phyloP scores from a whole-genome alignment of 2,113 vertebrate genomes.

The Urocynchramus pylzowi region DNA sequence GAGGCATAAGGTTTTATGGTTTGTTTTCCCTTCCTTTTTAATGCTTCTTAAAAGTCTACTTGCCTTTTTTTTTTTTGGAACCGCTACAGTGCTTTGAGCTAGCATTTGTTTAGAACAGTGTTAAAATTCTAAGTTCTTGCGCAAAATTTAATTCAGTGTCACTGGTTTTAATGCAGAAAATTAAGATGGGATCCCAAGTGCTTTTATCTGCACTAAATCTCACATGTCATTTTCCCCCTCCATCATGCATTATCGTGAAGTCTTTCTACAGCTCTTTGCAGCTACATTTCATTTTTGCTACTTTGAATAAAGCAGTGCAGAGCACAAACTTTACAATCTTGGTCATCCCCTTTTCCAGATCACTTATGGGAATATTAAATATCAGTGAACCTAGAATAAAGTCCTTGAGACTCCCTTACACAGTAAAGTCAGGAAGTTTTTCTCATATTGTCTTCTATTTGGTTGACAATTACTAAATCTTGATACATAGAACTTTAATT shows the following conservation, averaged over 20 bases:
- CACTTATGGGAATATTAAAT: background rate
- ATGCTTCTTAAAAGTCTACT: background rate
- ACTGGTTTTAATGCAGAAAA: background rate
- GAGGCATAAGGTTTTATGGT: background rate
- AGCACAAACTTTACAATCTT: background rate
- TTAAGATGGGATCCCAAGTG: background rate
- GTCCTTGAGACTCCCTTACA: background rate
- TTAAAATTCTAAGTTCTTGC: background rate
- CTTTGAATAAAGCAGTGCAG: background rate
- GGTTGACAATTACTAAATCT: background rate
- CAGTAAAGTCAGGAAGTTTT: background rate
- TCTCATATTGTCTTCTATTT: background rate
- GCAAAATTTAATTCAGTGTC: background rate
- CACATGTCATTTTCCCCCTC: background rate
- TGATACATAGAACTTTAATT: background rate
- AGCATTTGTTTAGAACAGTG: background rate
- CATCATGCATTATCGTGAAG: background rate
- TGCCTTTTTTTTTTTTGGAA: background rate
- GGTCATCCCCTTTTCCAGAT: background rate
- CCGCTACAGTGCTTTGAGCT: background rate
- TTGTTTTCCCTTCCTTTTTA: background rate
- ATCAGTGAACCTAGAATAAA: background rate
- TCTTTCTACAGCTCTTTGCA: background rate
- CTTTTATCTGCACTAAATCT: background rate
- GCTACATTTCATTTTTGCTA: background rate